Conservation (phyloP, 2,797 vertebrate species). For the Dallia pectoralis region DNA sequence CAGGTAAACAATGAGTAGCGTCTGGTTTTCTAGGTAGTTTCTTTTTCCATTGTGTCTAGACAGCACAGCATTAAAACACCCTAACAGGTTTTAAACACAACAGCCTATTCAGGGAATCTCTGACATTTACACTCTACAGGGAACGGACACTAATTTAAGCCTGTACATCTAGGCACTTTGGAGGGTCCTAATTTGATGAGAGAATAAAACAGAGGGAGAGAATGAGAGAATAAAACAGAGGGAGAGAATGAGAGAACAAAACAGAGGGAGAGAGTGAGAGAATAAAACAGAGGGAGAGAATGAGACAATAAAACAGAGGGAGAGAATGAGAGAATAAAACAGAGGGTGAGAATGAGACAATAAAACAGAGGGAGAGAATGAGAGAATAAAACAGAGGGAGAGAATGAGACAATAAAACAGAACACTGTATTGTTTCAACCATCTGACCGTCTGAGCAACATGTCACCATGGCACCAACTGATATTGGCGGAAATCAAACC, state of each 20-base stretch:
- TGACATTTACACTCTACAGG: too few relatives aligned
- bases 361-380: not conserved
- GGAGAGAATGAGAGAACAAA: not conserved
- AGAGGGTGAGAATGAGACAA: not conserved
- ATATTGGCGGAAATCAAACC: conserved; percentile 13
- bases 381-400: not conserved
- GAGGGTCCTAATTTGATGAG: too few relatives aligned
- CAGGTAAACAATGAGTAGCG: too few relatives aligned
- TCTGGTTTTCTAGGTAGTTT: too few relatives aligned
- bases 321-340: not conserved
- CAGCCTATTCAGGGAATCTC: too few relatives aligned
- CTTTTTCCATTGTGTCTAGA: too few relatives aligned
- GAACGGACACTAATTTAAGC: too few relatives aligned
- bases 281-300: not conserved
- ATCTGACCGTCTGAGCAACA: conserved; percentile 9
- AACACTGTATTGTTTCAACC: not conserved
- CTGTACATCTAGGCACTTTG: too few relatives aligned
- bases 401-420: not conserved
- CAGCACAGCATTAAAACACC: too few relatives aligned
- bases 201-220: too few relatives aligned
- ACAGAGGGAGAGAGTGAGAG: not conserved
- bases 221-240: too few relatives aligned
- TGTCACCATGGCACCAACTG: conserved; percentile 7
- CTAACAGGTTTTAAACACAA: too few relatives aligned
- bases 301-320: not conserved